phyloP scores from a whole-genome alignment of 2,113 vertebrate species.

The Callocephalon fimbriatum region DNA sequence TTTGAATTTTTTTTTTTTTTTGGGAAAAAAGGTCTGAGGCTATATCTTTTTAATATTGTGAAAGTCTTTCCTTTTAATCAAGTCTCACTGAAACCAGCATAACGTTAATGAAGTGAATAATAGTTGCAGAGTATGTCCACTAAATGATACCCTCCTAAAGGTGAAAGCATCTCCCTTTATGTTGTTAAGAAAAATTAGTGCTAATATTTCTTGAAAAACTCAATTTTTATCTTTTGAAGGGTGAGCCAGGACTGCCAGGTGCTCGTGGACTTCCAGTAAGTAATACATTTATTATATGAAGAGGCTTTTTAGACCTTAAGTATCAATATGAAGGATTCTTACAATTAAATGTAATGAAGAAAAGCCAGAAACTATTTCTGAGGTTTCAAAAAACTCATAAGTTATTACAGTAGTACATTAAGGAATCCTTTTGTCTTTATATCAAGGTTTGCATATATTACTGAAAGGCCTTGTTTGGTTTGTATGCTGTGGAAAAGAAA shows the following conservation, averaged over 20 bases:
- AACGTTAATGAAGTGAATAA: not conserved
- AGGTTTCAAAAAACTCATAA: not conserved
- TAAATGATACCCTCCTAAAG: not conserved
- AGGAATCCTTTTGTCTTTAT: not conserved
- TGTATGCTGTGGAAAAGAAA: not conserved
- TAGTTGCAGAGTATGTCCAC: not conserved
- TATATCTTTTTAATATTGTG: not conserved
- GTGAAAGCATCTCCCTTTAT: not conserved
- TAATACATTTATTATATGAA: slow-evolving; percentile 3
- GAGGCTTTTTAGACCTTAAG: not conserved
- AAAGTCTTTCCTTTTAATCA: not conserved
- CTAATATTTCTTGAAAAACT: not conserved
- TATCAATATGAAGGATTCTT: not conserved
- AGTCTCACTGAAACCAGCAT: not conserved
- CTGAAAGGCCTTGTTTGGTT: not conserved
- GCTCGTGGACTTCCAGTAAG: slow-evolving; percentile 90
- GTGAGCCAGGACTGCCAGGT: slow-evolving; percentile 91
- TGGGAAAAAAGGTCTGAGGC: not conserved
- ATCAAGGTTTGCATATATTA: not conserved
- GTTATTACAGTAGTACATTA: not conserved
- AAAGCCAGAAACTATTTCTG: not conserved
- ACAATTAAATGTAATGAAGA: not conserved
- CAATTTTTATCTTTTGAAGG: slow-evolving; percentile 76
- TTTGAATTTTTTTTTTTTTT: not conserved
- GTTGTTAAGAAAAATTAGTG: not conserved